phyloP scores from a whole-genome alignment of 1,140 invertebrate genomes.

The Aphis gossypii region DNA sequence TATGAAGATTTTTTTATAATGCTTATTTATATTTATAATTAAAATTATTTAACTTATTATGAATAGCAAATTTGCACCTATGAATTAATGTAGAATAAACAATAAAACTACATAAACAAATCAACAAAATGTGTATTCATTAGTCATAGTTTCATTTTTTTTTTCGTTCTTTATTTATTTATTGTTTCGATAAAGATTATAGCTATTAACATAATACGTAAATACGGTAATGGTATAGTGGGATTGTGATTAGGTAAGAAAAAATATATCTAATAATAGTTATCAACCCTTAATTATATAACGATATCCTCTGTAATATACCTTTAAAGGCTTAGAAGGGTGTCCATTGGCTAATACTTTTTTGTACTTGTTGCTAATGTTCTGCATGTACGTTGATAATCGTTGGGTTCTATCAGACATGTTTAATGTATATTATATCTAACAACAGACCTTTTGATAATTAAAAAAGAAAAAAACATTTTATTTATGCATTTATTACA shows the following conservation, averaged over 20 bases:
- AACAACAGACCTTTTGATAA: not conserved
- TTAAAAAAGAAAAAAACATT: not conserved
- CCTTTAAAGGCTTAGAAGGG: not conserved
- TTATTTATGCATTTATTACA: not conserved
- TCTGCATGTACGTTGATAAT: not conserved
- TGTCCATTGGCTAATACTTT: not conserved
- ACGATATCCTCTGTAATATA: not conserved
- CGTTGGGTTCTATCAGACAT: not conserved
- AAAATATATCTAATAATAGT: not conserved
- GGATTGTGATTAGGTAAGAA: not conserved
- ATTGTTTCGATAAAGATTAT: not conserved
- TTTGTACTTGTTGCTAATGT: not conserved
- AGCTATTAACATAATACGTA: not conserved
- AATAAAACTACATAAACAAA: not conserved
- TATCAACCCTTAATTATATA: slow-evolving; percentile 3
- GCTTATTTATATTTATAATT: not conserved
- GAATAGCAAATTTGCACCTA: not conserved
- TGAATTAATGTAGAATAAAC: not conserved
- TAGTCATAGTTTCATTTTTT: not conserved
- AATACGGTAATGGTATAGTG: not conserved
- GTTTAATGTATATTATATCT: not conserved
- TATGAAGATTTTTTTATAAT: not conserved
- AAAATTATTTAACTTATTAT: not conserved
- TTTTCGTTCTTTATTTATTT: no score
- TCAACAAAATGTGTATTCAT: not conserved